phyloP scores from a whole-genome alignment of 2,113 vertebrate genomes.

The Ptilorrhoa leucosticta region DNA sequence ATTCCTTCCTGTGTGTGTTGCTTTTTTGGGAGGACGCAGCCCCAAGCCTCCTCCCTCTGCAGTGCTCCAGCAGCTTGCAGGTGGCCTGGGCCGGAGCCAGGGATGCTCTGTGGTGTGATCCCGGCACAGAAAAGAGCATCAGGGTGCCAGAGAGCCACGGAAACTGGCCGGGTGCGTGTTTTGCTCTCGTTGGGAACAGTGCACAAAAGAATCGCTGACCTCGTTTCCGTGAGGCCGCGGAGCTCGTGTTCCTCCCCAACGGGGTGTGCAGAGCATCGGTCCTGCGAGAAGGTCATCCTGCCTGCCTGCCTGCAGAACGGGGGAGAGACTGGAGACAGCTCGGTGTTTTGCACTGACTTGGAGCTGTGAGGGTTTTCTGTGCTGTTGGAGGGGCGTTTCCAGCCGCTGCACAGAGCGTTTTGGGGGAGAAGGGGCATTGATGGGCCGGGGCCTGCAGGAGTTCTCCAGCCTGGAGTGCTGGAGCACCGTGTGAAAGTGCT shows the following conservation, averaged over 20 bases:
- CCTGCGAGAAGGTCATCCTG: not conserved
- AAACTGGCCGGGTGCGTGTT: rapidly evolving
- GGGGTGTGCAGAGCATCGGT: not conserved
- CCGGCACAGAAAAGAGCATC: not conserved
- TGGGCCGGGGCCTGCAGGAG: not conserved
- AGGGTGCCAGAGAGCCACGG: not conserved
- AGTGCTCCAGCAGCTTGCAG: not conserved
- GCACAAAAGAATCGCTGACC: not conserved
- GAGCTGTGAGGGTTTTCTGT: not conserved
- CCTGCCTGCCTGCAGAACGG: not conserved
- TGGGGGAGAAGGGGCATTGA: not conserved
- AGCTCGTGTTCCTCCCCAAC: not conserved
- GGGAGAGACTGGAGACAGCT: not conserved
- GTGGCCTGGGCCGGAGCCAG: not conserved
- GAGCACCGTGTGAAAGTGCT: rapidly evolving
- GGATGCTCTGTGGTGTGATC: not conserved
- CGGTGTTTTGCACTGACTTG: not conserved
- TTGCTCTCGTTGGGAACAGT: not conserved
- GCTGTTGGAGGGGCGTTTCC: not conserved
- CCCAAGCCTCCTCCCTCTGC: not conserved
- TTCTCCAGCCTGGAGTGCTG: not conserved
- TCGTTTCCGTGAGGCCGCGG: not conserved
- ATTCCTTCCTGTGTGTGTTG: rapidly evolving
- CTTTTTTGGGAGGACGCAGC: not conserved
- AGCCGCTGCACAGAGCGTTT: not conserved